Evolutionary conservation across 2,797 vertebrate species (phyloP), one percentile per base, ranked within the genome.

Genomic region (Pseudochirops corinnae): DNA sequence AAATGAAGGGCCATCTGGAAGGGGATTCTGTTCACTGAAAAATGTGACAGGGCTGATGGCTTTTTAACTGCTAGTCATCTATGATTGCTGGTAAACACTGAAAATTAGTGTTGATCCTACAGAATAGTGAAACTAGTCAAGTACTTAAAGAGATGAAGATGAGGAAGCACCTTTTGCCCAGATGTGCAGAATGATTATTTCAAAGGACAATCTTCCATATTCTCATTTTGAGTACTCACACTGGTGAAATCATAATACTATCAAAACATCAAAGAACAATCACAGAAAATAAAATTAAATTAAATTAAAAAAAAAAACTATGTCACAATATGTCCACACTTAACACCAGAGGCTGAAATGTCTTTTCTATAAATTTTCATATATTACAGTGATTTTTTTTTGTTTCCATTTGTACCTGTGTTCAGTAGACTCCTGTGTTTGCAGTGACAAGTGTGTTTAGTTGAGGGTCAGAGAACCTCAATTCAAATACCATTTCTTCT

Each of bases 31-130:
- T 98, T 99, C 98, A 96, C 98, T 99, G 98, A 99, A 98, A 99
- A 98, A 98, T 98, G 97, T 99, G 98, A 98, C 98, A 98, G 98
- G 98, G 97, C 98, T 99, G 98, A 99, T 99, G 98, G 98, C 98
- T 98, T 99, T 99, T 99, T 99, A 99, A 99, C 98, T 99, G 99
- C 98, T 98, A 98, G 98, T 98, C 98, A 98, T 99, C 98, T 98
- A 98, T 98, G 98, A 98, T 99, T 98, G 98, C 98, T 98, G 98
- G 97, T 98, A 98, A 98, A 98, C 98, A 98, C 96, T 97, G 96
- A 97, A 98, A 98, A 98, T 99, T 98, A 98, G 97, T 97, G 98
- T 98, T 98, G 98, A 99, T 98, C 98, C 98, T 96, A 97, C 96
- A 96, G 97, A 99, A 98, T 98, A 97, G 98, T 98, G 98, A 98